phyloP scores from a whole-genome alignment of 2,888 invertebrate genomes.

The Lissonota sp. region DNA sequence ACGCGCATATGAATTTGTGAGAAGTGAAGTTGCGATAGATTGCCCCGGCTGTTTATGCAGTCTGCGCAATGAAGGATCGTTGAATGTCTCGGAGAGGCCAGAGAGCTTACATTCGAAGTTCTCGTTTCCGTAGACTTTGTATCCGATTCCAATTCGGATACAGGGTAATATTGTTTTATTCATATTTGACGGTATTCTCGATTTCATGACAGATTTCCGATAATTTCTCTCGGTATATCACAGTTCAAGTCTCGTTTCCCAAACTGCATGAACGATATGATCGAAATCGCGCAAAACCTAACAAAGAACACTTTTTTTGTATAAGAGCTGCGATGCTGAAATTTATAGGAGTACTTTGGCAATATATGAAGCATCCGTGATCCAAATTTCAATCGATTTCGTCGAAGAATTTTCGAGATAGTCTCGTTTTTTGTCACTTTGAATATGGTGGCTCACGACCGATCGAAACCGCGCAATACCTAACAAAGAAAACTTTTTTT shows the following conservation, averaged over 20 bases:
- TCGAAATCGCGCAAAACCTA: not conserved
- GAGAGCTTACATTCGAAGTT: slow-evolving; percentile 16
- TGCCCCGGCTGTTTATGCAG: slow-evolving; percentile 20
- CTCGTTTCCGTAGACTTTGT: not conserved
- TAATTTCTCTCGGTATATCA: not conserved
- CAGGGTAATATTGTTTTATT: not conserved
- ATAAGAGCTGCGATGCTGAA: not conserved
- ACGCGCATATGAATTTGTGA: not conserved
- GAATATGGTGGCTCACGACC: too few species aligned
- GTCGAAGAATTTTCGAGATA: not conserved
- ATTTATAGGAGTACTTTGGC: not conserved
- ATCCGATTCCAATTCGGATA: slow-evolving; percentile 27
- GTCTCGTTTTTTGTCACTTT: not conserved
- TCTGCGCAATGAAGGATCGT: not conserved
- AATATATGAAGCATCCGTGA: not conserved
- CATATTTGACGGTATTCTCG: not conserved
- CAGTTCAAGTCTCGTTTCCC: too few species aligned
- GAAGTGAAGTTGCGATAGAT: slow-evolving; percentile 14
- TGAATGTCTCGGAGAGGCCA: not conserved
- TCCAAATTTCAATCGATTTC: not conserved
- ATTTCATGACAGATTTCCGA: not conserved
- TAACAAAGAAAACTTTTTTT: slow-evolving; percentile 11
- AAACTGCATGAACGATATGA: not conserved
- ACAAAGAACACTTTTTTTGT: slow-evolving; percentile 10
- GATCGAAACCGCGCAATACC: not conserved